Conservation (phyloP, 2,113 vertebrate species). For the Sylvietta virens region DNA sequence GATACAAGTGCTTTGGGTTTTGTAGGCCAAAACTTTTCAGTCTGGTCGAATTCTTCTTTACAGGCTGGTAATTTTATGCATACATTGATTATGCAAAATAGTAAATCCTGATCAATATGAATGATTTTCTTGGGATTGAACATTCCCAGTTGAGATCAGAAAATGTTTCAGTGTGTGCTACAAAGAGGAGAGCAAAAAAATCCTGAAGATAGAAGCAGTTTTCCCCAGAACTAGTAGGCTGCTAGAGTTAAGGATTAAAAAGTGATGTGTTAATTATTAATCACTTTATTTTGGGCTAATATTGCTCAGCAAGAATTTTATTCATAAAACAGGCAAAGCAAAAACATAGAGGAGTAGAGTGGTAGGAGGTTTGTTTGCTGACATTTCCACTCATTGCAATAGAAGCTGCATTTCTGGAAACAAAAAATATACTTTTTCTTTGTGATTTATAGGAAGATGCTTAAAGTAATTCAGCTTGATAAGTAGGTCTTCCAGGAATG, state of each 20-base stretch:
- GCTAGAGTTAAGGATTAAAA: not conserved
- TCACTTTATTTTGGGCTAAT: not conserved
- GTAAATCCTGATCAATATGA: not conserved
- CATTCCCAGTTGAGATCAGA: not conserved
- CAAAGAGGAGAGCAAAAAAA: not conserved
- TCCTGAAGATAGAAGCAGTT: not conserved
- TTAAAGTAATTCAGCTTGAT: constrained; percentile 18
- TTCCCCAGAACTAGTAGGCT: not conserved
- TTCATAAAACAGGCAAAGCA: not conserved
- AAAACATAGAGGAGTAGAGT: not conserved
- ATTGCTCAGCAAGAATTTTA: not conserved
- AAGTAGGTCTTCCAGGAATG: not conserved
- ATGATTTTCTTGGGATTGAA: not conserved
- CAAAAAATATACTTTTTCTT: not conserved
- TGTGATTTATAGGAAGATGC: not conserved
- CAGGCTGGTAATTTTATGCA: not conserved
- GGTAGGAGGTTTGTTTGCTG: not conserved
- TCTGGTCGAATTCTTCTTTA: not conserved
- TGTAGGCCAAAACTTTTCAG: not conserved
- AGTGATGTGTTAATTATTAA: not conserved
- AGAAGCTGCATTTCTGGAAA: not conserved
- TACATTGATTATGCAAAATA: not conserved
- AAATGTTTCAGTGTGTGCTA: not conserved
- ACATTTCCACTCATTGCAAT: rapidly evolving
- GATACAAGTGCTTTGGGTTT: not conserved